Conservation (phyloP, 2,797 vertebrate genomes). For the Notoglanidium macrostoma region DNA sequence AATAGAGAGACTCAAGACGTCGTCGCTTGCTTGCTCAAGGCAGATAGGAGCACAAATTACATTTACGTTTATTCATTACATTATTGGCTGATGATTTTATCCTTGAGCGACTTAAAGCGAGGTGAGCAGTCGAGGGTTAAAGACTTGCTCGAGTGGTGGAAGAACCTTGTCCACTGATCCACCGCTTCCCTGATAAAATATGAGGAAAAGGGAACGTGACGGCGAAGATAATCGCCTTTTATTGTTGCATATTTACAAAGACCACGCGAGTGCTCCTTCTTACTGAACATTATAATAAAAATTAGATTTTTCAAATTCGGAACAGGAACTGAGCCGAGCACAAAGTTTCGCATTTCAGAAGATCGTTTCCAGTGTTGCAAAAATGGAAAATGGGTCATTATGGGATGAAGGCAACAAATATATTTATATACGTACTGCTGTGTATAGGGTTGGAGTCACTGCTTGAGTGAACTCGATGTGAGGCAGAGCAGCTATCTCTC, state of each 20-base stretch:
- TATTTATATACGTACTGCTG: constrained; percentile 40
- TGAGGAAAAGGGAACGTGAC: neutral
- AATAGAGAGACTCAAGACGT: constrained; percentile 1
- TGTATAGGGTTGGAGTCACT: constrained; percentile 44
- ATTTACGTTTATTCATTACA: constrained; percentile 51
- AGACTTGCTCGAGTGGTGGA: neutral
- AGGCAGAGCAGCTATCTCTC: constrained; percentile 26
- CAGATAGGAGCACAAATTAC: constrained; percentile 10
- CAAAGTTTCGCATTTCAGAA: neutral
- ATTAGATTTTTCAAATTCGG: neutral
- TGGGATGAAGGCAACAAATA: constrained; percentile 28
- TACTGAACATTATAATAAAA: constrained; percentile 3
- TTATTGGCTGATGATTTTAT: constrained; percentile 13
- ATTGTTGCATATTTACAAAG: neutral
- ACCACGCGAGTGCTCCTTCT: neutral
- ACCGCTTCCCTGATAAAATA: neutral
- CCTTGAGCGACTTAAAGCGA: constrained; percentile 14
- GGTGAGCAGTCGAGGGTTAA: constrained; percentile 10
- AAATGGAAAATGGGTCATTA: constrained; percentile 32
- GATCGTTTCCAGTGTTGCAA: neutral
- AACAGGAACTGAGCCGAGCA: neutral
- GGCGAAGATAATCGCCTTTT: neutral
- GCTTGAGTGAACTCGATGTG: constrained; percentile 27
- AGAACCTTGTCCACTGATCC: neutral
- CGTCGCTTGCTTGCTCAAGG: constrained; percentile 15